These are phyloP conservation scores for Cricetomys ansorgei DNA, from an alignment of 2,113 vertebrate genomes.

Conservation along the genomic window DNA sequence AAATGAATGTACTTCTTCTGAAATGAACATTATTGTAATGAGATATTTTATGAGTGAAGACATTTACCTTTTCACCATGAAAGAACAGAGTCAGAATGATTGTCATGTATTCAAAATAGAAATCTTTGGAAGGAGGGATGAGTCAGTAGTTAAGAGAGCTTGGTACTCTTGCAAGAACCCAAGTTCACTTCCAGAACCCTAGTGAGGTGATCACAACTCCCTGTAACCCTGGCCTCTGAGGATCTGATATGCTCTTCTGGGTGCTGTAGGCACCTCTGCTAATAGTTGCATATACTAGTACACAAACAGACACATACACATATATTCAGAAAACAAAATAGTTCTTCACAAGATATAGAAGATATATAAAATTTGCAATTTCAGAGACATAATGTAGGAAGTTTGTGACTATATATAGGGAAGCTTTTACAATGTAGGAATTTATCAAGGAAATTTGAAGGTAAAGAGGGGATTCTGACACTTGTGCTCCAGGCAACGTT, in stretches of 20 bases:
- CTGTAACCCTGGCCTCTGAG: background rate
- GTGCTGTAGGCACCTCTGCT: background rate
- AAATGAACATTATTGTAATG: background rate
- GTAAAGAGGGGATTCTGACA: background rate
- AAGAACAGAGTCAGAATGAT: background rate
- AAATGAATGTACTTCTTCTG: slow-evolving; percentile 3
- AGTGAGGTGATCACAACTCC: background rate
- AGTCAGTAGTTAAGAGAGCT: background rate
- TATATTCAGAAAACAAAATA: background rate
- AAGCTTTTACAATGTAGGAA: background rate
- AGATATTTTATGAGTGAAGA: slow-evolving; percentile 27
- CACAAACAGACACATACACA: too few species aligned
- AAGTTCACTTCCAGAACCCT: background rate
- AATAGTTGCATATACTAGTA: background rate
- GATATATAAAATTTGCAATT: slow-evolving; percentile 17
- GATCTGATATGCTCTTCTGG: background rate
- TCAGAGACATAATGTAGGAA: background rate
- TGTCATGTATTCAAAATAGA: background rate
- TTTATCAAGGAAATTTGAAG: background rate
- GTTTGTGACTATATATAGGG: background rate
- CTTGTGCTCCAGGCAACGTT: background rate
- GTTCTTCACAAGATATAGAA: background rate
- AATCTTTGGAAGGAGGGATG: background rate
- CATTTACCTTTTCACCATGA: background rate
- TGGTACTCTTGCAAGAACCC: background rate